Evolutionary conservation across 2,888 invertebrate genomes (phyloP).

Genomic region (Nipponacmea schrenckii): DNA sequence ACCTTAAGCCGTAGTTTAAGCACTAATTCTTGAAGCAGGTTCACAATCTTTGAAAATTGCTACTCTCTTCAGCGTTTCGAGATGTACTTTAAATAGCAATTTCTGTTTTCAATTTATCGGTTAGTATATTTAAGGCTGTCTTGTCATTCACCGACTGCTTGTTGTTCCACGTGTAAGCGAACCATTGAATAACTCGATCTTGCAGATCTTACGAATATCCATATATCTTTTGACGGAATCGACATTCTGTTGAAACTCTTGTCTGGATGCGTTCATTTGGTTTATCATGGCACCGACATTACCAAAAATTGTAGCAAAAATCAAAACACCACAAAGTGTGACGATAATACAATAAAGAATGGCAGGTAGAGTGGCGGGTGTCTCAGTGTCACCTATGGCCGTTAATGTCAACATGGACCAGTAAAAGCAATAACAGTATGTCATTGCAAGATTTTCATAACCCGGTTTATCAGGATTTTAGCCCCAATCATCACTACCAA

Average conservation of each 20-base stretch:
- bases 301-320: constrained; percentile 84
- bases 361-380: constrained; percentile 89
- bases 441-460: constrained; percentile 67
- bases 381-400: constrained; percentile 90
- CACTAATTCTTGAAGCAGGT: constrained; percentile 60
- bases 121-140: constrained; percentile 45
- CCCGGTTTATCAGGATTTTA: constrained; percentile 48
- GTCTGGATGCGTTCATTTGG: constrained; percentile 48
- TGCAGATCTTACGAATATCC: constrained; percentile 50
- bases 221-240: constrained; percentile 54
- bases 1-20: constrained; percentile 72
- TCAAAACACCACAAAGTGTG: constrained; percentile 90
- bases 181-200: constrained; percentile 56
- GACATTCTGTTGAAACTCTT: constrained; percentile 47
- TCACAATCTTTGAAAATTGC: constrained; percentile 63
- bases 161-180: constrained; percentile 60
- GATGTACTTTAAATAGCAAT: constrained; percentile 61
- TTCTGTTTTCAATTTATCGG: constrained; percentile 60
- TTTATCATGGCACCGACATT: constrained; percentile 57
- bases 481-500: constrained; percentile 67
- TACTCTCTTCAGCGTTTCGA: constrained; percentile 55
- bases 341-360: constrained; percentile 92
- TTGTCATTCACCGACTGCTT: constrained; percentile 65
- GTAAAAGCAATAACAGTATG: constrained; percentile 90
- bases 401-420: constrained; percentile 96